Conservation (phyloP, 2,888 invertebrate genomes). For the Strigamia transsilvanica region DNA sequence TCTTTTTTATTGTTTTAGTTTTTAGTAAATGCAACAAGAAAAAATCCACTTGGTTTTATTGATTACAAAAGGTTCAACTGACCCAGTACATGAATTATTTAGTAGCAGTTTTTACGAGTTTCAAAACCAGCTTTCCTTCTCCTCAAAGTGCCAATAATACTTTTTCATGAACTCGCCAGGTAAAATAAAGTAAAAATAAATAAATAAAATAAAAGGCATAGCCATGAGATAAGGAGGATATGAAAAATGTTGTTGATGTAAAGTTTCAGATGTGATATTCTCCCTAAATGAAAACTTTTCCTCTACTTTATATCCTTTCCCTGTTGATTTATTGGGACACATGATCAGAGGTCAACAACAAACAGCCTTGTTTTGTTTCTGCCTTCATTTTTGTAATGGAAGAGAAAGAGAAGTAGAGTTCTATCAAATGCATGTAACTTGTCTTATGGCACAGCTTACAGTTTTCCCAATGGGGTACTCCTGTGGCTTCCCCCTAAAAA, state of each 20-base stretch:
- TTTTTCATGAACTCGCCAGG: slow-evolving; percentile 23
- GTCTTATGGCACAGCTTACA: background rate
- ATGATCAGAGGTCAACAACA: slow-evolving; percentile 39
- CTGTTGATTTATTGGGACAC: slow-evolving; percentile 1
- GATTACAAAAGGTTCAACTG: slow-evolving; percentile 26
- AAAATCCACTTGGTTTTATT: slow-evolving; percentile 20
- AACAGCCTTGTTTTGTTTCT: slow-evolving; percentile 22
- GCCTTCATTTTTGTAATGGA: slow-evolving; percentile 31
- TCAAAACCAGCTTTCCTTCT: background rate
- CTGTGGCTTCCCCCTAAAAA: no score
- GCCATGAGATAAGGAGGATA: background rate
- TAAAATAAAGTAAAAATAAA: slow-evolving; percentile 18
- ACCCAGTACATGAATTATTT: slow-evolving; percentile 30
- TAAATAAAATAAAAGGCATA: background rate
- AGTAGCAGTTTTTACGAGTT: slow-evolving; percentile 27
- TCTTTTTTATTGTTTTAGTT: background rate
- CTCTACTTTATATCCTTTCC: background rate
- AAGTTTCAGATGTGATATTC: background rate
- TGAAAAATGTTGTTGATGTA: background rate
- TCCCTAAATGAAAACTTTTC: slow-evolving; percentile 12
- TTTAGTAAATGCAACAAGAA: background rate
- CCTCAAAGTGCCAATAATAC: slow-evolving; percentile 19
- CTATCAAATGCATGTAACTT: background rate
- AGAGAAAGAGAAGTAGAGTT: background rate
- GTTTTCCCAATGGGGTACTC: no score